These are phyloP conservation scores for Tipula helvola DNA, from an alignment of 2,888 invertebrate genomes.

Conservation along the genomic window DNA sequence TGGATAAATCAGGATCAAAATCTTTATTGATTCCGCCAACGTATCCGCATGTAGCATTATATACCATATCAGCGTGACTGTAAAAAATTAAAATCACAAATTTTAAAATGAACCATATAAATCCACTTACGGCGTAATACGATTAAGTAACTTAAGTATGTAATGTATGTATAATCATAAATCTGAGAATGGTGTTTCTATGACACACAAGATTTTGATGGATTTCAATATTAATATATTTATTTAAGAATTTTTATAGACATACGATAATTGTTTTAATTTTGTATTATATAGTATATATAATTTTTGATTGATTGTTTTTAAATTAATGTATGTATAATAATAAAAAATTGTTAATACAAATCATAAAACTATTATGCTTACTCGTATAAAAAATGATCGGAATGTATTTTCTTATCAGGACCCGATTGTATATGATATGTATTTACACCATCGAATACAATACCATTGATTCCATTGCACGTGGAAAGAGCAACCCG, in stretches of 20 bases:
- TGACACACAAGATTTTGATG: neutral
- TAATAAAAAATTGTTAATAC: neutral
- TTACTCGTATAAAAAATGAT: slow-evolving; percentile 34
- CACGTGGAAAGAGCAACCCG: slow-evolving; percentile 82
- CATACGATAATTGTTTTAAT: neutral
- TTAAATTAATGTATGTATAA: neutral
- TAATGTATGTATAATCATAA: neutral
- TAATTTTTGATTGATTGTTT: neutral
- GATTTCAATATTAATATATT: neutral
- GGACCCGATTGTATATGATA: slow-evolving; percentile 49
- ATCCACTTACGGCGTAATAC: neutral
- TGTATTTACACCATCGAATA: slow-evolving; percentile 64
- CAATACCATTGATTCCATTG: slow-evolving; percentile 57
- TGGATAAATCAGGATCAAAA: slow-evolving; percentile 28
- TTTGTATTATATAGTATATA: neutral
- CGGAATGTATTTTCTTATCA: slow-evolving; percentile 28
- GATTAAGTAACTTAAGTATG: too few species aligned
- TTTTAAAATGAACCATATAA: neutral
- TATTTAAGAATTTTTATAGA: neutral
- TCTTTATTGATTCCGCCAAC: slow-evolving; percentile 26
- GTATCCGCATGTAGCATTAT: slow-evolving; percentile 49
- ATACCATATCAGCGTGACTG: slow-evolving; percentile 33
- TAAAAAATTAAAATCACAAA: slow-evolving; percentile 7
- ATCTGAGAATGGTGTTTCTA: neutral
- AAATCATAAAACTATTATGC: slow-evolving; percentile 12